Percentiles rank a stretch among this genome's conserved stretches.
These are phyloP conservation scores for Rhinolophus sinicus DNA, from an alignment of 2,113 vertebrate species.

Conservation along the genomic window DNA sequence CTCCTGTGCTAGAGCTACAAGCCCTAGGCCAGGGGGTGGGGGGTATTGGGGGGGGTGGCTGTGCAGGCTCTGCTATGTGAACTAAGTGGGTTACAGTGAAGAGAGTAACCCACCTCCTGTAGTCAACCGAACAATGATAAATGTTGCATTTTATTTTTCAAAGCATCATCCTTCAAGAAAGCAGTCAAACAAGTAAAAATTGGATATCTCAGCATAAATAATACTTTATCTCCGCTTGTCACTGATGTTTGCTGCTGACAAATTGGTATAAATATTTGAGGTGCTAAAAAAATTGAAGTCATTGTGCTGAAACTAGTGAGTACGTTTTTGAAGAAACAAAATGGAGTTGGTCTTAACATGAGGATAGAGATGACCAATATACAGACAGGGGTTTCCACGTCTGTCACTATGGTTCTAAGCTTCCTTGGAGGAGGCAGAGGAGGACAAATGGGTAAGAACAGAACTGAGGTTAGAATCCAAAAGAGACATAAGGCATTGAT, in stretches of 20 bases:
- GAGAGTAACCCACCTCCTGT: slow-evolving; percentile 8
- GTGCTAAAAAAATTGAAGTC: slow-evolving; percentile 22
- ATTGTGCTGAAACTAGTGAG: slow-evolving; percentile 48
- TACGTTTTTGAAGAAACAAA: slow-evolving; percentile 9
- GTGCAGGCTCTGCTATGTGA: background rate
- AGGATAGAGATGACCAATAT: background rate
- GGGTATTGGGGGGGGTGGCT: accelerated
- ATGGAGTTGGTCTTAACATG: background rate
- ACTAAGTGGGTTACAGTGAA: background rate
- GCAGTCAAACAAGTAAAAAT: slow-evolving; percentile 75
- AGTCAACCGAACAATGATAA: slow-evolving; percentile 57
- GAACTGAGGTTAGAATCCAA: background rate
- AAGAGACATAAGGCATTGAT: background rate
- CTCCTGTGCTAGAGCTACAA: background rate
- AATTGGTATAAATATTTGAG: slow-evolving; percentile 74
- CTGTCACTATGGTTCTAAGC: background rate
- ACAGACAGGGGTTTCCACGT: background rate
- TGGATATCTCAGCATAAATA: slow-evolving; percentile 72
- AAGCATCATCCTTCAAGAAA: slow-evolving; percentile 64
- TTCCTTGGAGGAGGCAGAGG: background rate
- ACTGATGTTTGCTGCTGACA: slow-evolving; percentile 66
- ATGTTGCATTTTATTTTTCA: slow-evolving; percentile 63
- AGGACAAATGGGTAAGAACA: background rate
- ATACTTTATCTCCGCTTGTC: slow-evolving; percentile 64
- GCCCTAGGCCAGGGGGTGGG: no score